Evolutionary conservation across 23 tunicate genomes (phyloP).

Genomic region (Halocynthia aurantium): DNA sequence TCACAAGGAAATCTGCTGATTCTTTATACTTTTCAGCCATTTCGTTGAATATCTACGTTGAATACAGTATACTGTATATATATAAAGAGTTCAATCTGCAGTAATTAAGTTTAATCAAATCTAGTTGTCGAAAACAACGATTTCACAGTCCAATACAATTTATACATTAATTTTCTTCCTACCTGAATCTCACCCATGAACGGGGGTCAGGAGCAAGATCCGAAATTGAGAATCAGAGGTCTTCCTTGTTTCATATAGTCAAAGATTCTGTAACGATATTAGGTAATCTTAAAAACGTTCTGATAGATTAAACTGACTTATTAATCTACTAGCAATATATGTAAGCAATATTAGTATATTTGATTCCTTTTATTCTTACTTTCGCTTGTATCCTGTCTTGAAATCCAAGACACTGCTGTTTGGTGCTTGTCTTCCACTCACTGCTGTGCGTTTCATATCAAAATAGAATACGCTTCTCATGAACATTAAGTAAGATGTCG

Average conservation of each 20-base stretch:
- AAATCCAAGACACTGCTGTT: conserved; percentile 1
- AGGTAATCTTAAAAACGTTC: no score
- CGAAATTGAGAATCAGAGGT: conserved; percentile 49
- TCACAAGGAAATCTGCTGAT: conserved; percentile 23
- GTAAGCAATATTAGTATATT: no score
- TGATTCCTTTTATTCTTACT: no score
- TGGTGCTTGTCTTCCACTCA: background rate
- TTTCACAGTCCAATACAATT: no score
- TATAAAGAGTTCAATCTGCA: no score
- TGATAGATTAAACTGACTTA: no score
- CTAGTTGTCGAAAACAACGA: no score
- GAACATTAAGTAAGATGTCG: background rate
- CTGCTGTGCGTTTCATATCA: conserved; percentile 10
- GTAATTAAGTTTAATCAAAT: no score
- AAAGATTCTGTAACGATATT: conserved; percentile 6
- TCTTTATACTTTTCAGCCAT: conserved; percentile 14
- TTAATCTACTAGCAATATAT: no score
- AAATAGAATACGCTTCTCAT: background rate
- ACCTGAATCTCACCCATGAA: conserved; percentile 26
- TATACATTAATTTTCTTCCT: no score
- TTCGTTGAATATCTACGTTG: conserved; percentile 9
- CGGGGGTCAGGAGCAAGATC: conserved; percentile 58
- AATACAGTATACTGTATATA: background rate
- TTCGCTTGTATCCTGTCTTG: background rate
- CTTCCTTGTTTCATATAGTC: conserved; percentile 45